Base-by-base conservation (phyloP, 1,140 invertebrate species). In the Babylonia areolata region DNA sequence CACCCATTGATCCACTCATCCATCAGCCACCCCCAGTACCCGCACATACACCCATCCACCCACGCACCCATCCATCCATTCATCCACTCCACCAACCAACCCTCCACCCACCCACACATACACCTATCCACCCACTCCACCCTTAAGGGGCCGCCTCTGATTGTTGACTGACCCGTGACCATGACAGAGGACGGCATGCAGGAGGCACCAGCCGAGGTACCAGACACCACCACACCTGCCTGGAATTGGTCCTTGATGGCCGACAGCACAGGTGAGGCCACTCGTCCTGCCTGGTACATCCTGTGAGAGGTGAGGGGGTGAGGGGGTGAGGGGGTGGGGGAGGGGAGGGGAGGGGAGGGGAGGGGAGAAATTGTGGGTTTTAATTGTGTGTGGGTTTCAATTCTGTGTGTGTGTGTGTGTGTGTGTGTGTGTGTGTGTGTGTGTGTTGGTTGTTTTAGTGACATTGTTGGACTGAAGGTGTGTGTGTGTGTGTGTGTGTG, bases 141-240 rank as follows among this genome's bases (percentile, higher is more conserved):
- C n/a, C n/a, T n/a, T n/a, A n/a, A n/a, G n/a, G 54, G 54, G n/a
- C n/a, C n/a, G n/a, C n/a, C n/a, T n/a, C n/a, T n/a, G n/a, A n/a
- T n/a, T n/a, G n/a, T 31, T 31, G 9, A 42, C 35, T 87, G 88
- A 91, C 92, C 88, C 75, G 85, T 88, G 15, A 93, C 88, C 92
- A 92, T 93, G 17, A 90, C 84, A 54, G 85, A 84, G 15, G 81
- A 82, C 12, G 92, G 85, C 79, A 89, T 89, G 78, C 91, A 92
- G 15, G 91, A 88, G 3, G 89, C 88, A 0, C 92, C 92, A 11
- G 92, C 92, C 82, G 92, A 92, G 28, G 88, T 90, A 51, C 92
- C 92, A 3, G 92, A 87, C n/a, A 93, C 86, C 11, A 92, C 90
- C 9, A 89, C 92, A 0, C 92, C 91, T n/a, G 46, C 80, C 33